Conservation (phyloP, 1,140 invertebrate genomes). For the Oncopeltus fasciatus region DNA sequence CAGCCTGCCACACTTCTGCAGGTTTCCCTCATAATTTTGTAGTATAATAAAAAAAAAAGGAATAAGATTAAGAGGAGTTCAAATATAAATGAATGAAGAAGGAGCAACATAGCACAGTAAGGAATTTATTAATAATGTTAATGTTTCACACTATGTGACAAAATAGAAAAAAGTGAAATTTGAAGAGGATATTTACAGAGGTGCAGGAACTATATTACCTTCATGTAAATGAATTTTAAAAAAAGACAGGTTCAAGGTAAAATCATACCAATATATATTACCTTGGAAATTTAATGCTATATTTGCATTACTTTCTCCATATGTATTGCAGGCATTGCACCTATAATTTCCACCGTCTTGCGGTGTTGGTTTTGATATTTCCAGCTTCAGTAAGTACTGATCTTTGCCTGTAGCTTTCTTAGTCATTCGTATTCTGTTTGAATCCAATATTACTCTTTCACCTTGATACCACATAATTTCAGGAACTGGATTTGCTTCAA, state of each 20-base stretch:
- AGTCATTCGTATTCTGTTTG: constrained; percentile 69
- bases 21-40: too few relatives aligned
- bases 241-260: neutral
- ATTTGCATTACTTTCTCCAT: constrained; percentile 98
- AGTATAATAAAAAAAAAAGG: too few relatives aligned
- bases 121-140: too few relatives aligned
- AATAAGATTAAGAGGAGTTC: too few relatives aligned
- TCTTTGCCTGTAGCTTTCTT: constrained; percentile 75
- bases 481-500: constrained; percentile 87
- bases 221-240: neutral
- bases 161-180: too few relatives aligned
- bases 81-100: too few relatives aligned
- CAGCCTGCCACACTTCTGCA: too few relatives aligned
- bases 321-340: constrained; percentile 95
- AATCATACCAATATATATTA: constrained; percentile 33
- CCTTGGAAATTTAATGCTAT: constrained; percentile 99
- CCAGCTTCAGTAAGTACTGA: constrained; percentile 75
- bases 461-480: constrained; percentile 93
- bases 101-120: too few relatives aligned
- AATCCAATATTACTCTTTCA: constrained; percentile 63
- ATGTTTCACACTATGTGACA: too few relatives aligned
- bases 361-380: constrained; percentile 83
- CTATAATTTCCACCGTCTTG: constrained; percentile 95
- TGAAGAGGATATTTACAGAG: neutral
- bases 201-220: constrained; percentile 8